phyloP scores from a whole-genome alignment of 1,140 invertebrate species.

The Vollenhovia emeryi region DNA sequence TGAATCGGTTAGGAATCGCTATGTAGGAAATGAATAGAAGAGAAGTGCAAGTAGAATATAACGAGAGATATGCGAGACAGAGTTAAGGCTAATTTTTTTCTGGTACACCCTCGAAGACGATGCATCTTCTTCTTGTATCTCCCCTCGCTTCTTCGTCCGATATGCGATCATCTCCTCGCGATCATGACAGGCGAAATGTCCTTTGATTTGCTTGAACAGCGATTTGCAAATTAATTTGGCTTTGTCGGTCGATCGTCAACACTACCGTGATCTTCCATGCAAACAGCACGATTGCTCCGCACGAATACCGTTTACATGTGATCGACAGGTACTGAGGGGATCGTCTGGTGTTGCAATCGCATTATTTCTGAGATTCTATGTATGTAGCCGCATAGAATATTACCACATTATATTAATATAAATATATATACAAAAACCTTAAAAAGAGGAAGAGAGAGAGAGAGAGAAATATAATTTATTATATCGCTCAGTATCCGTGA shows the following conservation, averaged over 20 bases:
- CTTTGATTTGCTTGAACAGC: conserved; percentile 51
- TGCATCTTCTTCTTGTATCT: conserved; percentile 4
- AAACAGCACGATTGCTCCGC: conserved; percentile 47
- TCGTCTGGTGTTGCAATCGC: not conserved
- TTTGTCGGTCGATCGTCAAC: conserved; percentile 66
- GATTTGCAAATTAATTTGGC: conserved; percentile 72
- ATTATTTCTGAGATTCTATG: not conserved
- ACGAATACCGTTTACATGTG: conserved; percentile 23
- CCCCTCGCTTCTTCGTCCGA: not conserved
- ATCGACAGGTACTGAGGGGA: conserved; percentile 21
- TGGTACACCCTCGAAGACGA: conserved; percentile 70
- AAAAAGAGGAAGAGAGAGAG: too few species aligned
- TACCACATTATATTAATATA: too few species aligned
- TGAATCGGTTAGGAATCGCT: not conserved
- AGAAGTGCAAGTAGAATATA: conserved; percentile 69
- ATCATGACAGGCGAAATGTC: conserved; percentile 18
- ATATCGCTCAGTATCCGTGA: not conserved
- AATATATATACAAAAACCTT: not conserved
- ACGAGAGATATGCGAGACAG: conserved; percentile 76
- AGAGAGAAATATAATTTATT: not conserved
- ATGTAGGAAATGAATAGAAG: conserved; percentile 50
- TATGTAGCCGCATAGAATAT: not conserved
- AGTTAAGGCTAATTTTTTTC: conserved; percentile 79
- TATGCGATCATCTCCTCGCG: not conserved
- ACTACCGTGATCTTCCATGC: conserved; percentile 58